Evolutionary conservation across 1,140 invertebrate genomes (phyloP).

Genomic region (Caerostris darwini): DNA sequence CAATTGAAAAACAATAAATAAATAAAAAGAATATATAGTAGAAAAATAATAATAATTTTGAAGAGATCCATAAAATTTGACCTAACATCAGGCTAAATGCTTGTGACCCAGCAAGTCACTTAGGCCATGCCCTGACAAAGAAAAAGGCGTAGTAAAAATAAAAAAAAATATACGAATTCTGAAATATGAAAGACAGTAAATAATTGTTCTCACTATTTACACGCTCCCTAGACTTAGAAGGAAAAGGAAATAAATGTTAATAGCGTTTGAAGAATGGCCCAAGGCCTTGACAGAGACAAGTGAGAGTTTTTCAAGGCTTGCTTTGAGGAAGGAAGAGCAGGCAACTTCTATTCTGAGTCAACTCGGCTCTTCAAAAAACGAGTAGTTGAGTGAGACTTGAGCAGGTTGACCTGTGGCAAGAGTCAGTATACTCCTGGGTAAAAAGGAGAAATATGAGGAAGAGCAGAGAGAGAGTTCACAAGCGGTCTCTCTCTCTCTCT

Average conservation of each 20-base stretch:
- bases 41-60: too few species aligned
- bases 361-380: slow-evolving; percentile 16
- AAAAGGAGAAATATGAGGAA: slow-evolving; percentile 44
- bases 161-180: background rate
- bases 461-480: slow-evolving; percentile 40
- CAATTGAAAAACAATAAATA: too few species aligned
- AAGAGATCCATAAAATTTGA: background rate
- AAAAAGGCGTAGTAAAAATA: background rate
- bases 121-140: background rate
- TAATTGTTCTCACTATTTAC: slow-evolving; percentile 58
- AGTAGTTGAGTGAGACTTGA: background rate
- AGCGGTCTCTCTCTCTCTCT: background rate
- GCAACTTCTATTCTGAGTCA: slow-evolving; percentile 66
- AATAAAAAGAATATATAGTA: too few species aligned
- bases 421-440: background rate
- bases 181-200: background rate
- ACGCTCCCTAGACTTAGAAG: slow-evolving; percentile 41
- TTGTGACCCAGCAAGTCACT: background rate
- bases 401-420: slow-evolving; percentile 28
- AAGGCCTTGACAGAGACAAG: slow-evolving; percentile 72
- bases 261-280: slow-evolving; percentile 63
- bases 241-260: slow-evolving; percentile 69
- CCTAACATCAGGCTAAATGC: background rate
- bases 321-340: slow-evolving; percentile 41
- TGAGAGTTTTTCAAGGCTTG: slow-evolving; percentile 67